These are phyloP conservation scores for Hippocampus comes DNA, from an alignment of 2,113 vertebrate species.

Conservation along the genomic window DNA sequence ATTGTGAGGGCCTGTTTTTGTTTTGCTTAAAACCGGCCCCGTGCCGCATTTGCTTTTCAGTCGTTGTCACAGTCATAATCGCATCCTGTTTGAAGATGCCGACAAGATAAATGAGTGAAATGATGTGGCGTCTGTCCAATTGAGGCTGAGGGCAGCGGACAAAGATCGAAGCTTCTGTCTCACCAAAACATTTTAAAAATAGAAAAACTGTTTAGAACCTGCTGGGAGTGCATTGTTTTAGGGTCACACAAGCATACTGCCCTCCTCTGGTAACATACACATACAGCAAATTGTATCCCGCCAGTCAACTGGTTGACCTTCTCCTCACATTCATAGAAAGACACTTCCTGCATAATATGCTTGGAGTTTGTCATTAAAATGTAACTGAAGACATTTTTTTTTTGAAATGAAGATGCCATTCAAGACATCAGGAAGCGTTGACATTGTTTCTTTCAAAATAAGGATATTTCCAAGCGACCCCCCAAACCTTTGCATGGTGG, in stretches of 20 bases:
- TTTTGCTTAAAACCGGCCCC: constrained; percentile 33
- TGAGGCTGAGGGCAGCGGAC: constrained; percentile 23
- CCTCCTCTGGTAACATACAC: constrained; percentile 47
- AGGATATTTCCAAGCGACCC: too few species aligned
- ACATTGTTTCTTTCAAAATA: too few species aligned
- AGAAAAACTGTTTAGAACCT: background rate
- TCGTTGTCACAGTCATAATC: constrained; percentile 54
- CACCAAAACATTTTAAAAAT: constrained; percentile 18
- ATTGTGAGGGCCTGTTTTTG: constrained; percentile 27
- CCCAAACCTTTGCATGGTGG: too few species aligned
- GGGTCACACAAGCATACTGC: constrained; percentile 20
- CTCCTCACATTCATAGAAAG: too few species aligned
- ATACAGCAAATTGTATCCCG: background rate
- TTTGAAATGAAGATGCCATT: too few species aligned
- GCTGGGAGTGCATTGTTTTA: background rate
- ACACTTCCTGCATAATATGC: too few species aligned
- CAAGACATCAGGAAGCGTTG: too few species aligned
- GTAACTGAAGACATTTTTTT: too few species aligned
- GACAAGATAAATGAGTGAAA: constrained; percentile 40
- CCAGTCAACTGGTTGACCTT: background rate
- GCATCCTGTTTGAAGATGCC: constrained; percentile 71
- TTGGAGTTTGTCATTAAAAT: too few species aligned
- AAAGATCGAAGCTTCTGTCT: constrained; percentile 7
- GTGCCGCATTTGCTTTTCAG: constrained; percentile 33
- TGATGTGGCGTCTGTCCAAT: constrained; percentile 36